Evolutionary conservation across 2,888 invertebrate genomes (phyloP), one percentile per base, ranked within the genome.

Genomic region (Toxonevra muliebris): DNA sequence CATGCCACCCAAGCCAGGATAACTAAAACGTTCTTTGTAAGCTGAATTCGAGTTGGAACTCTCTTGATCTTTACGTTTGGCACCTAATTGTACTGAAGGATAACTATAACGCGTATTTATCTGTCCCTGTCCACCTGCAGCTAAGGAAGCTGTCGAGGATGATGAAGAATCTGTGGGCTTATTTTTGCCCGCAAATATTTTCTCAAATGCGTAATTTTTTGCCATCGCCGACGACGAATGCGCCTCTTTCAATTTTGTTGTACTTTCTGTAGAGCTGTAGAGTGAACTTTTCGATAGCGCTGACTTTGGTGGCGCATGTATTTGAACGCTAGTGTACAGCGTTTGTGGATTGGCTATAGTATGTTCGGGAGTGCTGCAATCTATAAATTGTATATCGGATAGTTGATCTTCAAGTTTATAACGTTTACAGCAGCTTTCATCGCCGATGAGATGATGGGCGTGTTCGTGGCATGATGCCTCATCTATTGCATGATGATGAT

Each of bases 331-430:
- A 42, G 85, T 81, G 55, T 84, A 85, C 64, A 85, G 75, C 12
- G 81, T 79, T 48, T 80, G 81, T 13, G 78, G 69, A 68, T 77
- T 77, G n/a, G 76, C 75, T 40, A 79, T 78, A 53, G 84, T 83
- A 81, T 90, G 90, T 74, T 92, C 91, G 0, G 91, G 91, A 41
- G 91, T 91, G 76, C 88, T 89, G 76, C 93, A 93, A 84, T 94
- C 94, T 74, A 94, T 94, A 85, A 90, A 94, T 67, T 93, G 90
- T 71, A 94, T 89, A 75, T 92, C 91, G 0, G 92, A 90, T 8
- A 94, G 86, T 77, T 93, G 92, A 82, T 93, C 93, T 76, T 94
- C 94, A 0, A 94, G 85, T 61, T 92, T 88, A 8, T 90, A 89
- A 0, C 93, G 88, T 71, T 91, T 91, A 65, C 90, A 86, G 69